phyloP scores from a whole-genome alignment of 2,888 invertebrate genomes.

The Ramazzottius varieornatus region DNA sequence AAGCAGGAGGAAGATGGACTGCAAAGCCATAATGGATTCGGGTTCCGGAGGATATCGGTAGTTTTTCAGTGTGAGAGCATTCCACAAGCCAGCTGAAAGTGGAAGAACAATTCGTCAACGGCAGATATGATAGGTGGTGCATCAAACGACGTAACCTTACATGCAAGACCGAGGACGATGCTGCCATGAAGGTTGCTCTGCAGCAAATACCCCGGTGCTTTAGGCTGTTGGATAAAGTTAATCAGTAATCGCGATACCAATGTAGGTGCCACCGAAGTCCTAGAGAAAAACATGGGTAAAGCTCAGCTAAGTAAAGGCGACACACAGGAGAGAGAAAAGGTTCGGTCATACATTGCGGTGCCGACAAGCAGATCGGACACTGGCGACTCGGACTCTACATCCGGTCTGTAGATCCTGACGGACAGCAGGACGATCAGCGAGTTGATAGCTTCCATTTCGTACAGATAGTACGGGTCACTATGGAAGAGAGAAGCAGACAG shows the following conservation, averaged over 20 bases:
- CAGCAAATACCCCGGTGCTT: slow-evolving; percentile 41
- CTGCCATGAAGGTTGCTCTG: slow-evolving; percentile 41
- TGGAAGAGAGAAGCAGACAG: neutral
- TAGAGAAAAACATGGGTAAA: slow-evolving; percentile 5
- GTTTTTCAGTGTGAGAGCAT: slow-evolving; percentile 12
- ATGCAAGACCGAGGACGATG: slow-evolving; percentile 47
- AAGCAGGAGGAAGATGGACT: neutral
- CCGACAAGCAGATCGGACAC: slow-evolving; percentile 14
- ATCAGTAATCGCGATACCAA: neutral
- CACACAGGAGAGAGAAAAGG: neutral
- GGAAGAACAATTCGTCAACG: neutral
- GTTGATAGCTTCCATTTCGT: slow-evolving; percentile 49
- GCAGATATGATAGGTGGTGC: neutral
- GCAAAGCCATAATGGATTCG: neutral
- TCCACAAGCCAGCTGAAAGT: slow-evolving; percentile 15
- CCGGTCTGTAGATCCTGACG: slow-evolving; percentile 35
- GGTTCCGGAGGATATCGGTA: neutral
- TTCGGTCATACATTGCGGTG: slow-evolving; percentile 11
- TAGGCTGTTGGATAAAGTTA: slow-evolving; percentile 37
- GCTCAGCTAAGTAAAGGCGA: neutral
- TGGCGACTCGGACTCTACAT: slow-evolving; percentile 13
- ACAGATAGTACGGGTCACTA: slow-evolving; percentile 8
- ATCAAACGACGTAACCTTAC: slow-evolving; percentile 19
- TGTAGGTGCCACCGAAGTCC: neutral
- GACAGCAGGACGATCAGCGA: slow-evolving; percentile 60